Evolutionary conservation across 2,113 vertebrate species (phyloP), one percentile per base, ranked within the genome.

Genomic region (Taurulus bubalis): DNA sequence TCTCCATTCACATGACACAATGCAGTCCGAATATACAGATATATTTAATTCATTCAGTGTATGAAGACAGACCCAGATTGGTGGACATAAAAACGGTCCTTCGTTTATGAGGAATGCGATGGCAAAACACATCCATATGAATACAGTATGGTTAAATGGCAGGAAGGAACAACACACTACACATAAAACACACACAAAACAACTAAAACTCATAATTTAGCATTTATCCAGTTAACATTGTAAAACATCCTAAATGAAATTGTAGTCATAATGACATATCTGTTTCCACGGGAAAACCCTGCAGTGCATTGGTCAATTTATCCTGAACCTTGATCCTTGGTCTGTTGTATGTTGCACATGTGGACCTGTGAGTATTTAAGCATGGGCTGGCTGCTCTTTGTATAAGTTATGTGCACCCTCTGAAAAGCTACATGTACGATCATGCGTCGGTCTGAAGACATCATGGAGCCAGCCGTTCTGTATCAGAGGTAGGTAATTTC

Each of bases 341-440:
- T 30, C 3, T 16, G 28, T 73, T 30, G 10, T 15, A n/a, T 16
- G 12, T 18, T 20, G n/a, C 18, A 14, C 26, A 36, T 3, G 8
- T n/a, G 24, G 45, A 63, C 42, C 14, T 47, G 28, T 64, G 0
- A 32, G 28, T 40, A 49, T 64, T 14, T 32, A 8, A 58, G 60
- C 26, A 5, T n/a, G 26, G 1, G 3, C 45, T 4, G 34, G 75
- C 26, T 16, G 62, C 49, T 58, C 47, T 63, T 75, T 76, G 26
- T 11, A 60, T 3, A 47, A 89, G 71, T 83, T 79, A 69, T 34
- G 70, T 75, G 68, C 53, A 53, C 68, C 36, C 71, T 77, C 70
- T 74, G 56, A 83, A 80, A 91, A 74, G 45, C 72, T 75, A 34
- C 88, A 78, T 80, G 88, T 78, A 53, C 26, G 1, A 65, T 91